Evolutionary conservation across 2,888 invertebrate genomes (phyloP).

Genomic region (Hirudinaria manillensis): DNA sequence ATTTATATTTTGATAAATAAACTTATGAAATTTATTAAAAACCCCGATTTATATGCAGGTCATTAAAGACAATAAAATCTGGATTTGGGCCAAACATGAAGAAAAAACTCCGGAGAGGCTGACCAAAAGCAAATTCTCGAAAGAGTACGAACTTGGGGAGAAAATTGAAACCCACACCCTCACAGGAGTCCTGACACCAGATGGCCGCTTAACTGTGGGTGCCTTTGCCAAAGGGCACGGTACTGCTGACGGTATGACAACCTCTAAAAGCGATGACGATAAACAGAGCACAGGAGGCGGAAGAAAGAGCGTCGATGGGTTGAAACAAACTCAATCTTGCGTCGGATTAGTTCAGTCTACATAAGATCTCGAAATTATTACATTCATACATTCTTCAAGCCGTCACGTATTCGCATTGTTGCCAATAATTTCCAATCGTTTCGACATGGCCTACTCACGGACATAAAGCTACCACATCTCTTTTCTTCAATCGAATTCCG

Average conservation of each 20-base stretch:
- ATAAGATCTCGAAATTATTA: conserved; percentile 4
- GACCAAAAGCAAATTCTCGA: conserved; percentile 40
- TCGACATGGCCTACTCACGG: not conserved
- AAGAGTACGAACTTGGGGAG: conserved; percentile 40
- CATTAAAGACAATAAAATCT: conserved; percentile 41
- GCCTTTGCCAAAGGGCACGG: conserved; percentile 40
- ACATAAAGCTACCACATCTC: not conserved
- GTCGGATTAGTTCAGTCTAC: conserved; percentile 27
- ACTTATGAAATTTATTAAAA: not conserved
- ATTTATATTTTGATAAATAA: not conserved
- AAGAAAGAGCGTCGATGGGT: not conserved
- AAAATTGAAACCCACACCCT: conserved; percentile 40
- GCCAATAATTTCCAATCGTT: not conserved
- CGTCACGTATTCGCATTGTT: not conserved
- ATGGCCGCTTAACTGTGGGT: conserved; percentile 39
- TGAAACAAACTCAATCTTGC: conserved; percentile 27
- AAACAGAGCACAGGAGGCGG: conserved; percentile 18
- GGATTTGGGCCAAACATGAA: conserved; percentile 42
- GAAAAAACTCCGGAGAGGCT: conserved; percentile 39
- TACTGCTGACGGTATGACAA: conserved; percentile 11
- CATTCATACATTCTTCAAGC: not conserved
- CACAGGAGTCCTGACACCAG: conserved; percentile 37
- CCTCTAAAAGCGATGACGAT: conserved; percentile 19
- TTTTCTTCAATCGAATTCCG: not conserved
- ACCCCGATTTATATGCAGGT: conserved; percentile 36